Percentiles rank a stretch among this genome's conserved stretches.
Evolutionary conservation across 2,797 vertebrate species (phyloP).

Genomic region (Anas bahamensis): DNA sequence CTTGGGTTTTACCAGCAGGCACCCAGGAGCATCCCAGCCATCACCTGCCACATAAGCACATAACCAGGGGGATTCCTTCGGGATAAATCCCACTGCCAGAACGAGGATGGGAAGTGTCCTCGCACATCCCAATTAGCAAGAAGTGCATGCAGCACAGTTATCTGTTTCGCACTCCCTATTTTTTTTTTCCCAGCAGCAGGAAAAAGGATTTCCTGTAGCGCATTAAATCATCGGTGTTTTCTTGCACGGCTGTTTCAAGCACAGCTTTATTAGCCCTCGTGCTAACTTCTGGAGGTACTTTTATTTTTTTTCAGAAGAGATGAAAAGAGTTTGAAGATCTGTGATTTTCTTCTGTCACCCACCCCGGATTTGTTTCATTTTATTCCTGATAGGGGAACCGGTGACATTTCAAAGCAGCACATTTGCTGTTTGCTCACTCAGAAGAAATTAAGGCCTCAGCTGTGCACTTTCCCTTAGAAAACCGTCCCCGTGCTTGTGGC

Average conservation of each 20-base stretch:
- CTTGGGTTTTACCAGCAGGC: not conserved
- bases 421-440: not conserved
- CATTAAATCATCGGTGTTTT: constrained; percentile 11
- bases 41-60: not conserved
- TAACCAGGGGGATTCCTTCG: not conserved
- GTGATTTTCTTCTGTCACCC: not conserved
- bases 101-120: not conserved
- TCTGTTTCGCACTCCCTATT: constrained; percentile 9
- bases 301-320: not conserved
- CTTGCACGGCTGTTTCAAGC: constrained; percentile 29
- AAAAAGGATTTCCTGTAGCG: constrained; percentile 42
- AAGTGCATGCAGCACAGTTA: not conserved
- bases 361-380: not conserved
- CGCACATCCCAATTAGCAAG: not conserved
- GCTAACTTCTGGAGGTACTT: constrained; percentile 23
- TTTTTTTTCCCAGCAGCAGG: constrained; percentile 26
- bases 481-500: not conserved
- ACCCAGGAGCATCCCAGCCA: not conserved
- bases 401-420: constrained; percentile 51
- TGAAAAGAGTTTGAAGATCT: not conserved
- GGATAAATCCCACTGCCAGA: not conserved
- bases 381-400: not conserved
- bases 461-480: constrained; percentile 51
- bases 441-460: constrained; percentile 22
- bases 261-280: constrained; percentile 40